Evolutionary conservation across 2,113 vertebrate species (phyloP).

Genomic region (Aspiorhynchus laticeps): DNA sequence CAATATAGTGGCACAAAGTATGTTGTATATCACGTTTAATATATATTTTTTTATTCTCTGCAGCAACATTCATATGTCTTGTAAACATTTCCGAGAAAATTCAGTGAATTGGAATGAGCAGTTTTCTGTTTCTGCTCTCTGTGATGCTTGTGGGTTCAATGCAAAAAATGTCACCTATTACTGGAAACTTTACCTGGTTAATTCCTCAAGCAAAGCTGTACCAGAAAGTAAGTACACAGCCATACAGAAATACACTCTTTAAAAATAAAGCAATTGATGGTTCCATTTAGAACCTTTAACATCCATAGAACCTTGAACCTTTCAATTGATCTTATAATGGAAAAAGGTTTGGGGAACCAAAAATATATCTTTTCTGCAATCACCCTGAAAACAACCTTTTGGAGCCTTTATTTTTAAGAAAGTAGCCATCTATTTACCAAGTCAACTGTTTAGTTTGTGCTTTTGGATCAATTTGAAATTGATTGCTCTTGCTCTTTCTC

Average conservation of each 20-base stretch:
- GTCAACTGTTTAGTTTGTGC: neutral
- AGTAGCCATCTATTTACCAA: neutral
- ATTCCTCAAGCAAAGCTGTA: slow-evolving; percentile 71
- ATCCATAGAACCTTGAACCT: too few relatives aligned
- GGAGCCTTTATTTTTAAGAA: too few relatives aligned
- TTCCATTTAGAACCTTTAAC: too few relatives aligned
- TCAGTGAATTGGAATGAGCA: slow-evolving; percentile 77
- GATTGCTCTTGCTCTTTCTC: neutral
- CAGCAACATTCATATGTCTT: slow-evolving; percentile 72
- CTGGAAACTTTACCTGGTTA: slow-evolving; percentile 81
- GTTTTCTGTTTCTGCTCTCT: slow-evolving; percentile 71
- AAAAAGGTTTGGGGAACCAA: too few relatives aligned
- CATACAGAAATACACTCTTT: neutral
- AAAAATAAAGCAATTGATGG: too few relatives aligned
- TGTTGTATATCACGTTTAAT: neutral
- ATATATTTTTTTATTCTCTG: slow-evolving; percentile 13
- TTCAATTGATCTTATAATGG: too few relatives aligned
- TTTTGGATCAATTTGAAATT: neutral
- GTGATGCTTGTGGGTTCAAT: slow-evolving; percentile 67
- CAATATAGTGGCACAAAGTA: neutral
- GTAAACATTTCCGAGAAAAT: slow-evolving; percentile 68
- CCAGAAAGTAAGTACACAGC: slow-evolving; percentile 68
- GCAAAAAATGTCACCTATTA: slow-evolving; percentile 62
- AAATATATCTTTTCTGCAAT: too few relatives aligned
- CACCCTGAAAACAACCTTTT: too few relatives aligned